phyloP scores from a whole-genome alignment of 2,888 invertebrate species.

The Sinopyrophorus schimmeli region DNA sequence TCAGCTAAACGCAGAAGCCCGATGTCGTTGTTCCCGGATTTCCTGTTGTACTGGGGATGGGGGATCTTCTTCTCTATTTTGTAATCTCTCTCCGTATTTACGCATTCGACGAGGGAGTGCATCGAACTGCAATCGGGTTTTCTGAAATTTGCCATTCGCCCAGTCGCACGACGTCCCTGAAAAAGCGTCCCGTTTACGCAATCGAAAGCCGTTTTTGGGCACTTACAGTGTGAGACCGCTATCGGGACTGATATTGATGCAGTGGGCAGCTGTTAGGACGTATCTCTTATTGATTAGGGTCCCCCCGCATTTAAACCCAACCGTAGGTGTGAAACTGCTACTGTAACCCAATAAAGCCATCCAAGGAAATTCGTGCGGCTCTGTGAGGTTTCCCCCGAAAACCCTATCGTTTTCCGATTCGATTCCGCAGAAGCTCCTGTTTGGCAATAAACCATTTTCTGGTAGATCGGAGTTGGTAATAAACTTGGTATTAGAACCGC shows the following conservation, averaged over 20 bases:
- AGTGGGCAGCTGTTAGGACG: slow-evolving; percentile 56
- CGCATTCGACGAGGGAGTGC: slow-evolving; percentile 9
- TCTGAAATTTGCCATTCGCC: slow-evolving; percentile 2
- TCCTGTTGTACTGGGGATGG: slow-evolving; percentile 1
- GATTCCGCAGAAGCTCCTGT: slow-evolving; percentile 16
- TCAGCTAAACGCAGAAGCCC: too few relatives aligned
- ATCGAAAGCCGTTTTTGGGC: too few relatives aligned
- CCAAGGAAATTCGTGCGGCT: slow-evolving; percentile 56
- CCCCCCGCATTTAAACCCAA: slow-evolving; percentile 49
- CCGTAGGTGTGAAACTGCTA: slow-evolving; percentile 7
- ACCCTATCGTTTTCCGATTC: slow-evolving; percentile 6
- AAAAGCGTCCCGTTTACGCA: too few relatives aligned
- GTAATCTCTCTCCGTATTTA: not conserved
- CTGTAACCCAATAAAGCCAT: slow-evolving; percentile 52
- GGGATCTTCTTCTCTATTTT: slow-evolving; percentile 8
- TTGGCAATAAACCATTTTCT: too few relatives aligned
- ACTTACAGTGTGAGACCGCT: too few relatives aligned
- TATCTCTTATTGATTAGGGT: slow-evolving; percentile 55
- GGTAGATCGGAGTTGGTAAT: too few relatives aligned
- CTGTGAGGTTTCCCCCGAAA: slow-evolving; percentile 43
- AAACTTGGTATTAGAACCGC: too few relatives aligned
- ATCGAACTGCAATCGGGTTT: too few relatives aligned
- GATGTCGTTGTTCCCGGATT: slow-evolving; percentile 7
- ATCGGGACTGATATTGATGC: too few relatives aligned
- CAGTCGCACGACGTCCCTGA: slow-evolving; percentile 27